Percentiles rank a stretch among this genome's conserved stretches.
phyloP scores from a whole-genome alignment of 2,113 vertebrate genomes.

The Vulpes vulpes region DNA sequence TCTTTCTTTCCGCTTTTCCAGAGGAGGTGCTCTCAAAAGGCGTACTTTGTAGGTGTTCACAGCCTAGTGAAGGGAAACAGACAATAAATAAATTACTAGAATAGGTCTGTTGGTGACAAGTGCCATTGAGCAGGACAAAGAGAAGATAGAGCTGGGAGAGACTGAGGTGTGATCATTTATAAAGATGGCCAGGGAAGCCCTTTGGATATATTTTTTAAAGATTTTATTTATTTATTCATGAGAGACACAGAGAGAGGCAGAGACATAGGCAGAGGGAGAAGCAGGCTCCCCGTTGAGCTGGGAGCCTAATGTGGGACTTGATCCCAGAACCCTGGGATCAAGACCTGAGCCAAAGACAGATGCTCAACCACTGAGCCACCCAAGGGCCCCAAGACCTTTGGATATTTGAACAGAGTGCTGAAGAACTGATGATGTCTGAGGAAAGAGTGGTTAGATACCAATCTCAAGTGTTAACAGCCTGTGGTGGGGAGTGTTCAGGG shows the following conservation, averaged over 20 bases:
- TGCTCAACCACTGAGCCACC: no score
- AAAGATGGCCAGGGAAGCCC: background rate
- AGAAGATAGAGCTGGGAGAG: background rate
- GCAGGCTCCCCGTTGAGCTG: no score
- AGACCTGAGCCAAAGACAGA: no score
- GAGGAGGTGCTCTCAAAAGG: constrained; percentile 20
- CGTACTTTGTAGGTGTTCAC: background rate
- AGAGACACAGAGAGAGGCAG: no score
- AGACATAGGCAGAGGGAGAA: no score
- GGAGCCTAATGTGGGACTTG: no score
- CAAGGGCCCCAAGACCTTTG: background rate
- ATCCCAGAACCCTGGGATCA: no score
- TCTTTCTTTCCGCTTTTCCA: constrained; percentile 52
- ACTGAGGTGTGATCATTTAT: background rate
- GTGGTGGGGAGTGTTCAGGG: background rate
- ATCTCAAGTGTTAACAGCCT: background rate
- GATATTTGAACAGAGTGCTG: background rate
- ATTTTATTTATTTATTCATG: no score
- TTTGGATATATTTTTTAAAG: no score
- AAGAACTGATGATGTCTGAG: background rate
- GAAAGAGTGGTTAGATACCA: background rate
- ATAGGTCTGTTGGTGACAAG: background rate
- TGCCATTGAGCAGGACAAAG: background rate
- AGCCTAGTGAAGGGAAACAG: constrained; percentile 2
- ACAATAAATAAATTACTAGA: background rate